These are phyloP conservation scores for Acanthosepion lycidas DNA, from an alignment of 2,888 invertebrate species.

Conservation along the genomic window DNA sequence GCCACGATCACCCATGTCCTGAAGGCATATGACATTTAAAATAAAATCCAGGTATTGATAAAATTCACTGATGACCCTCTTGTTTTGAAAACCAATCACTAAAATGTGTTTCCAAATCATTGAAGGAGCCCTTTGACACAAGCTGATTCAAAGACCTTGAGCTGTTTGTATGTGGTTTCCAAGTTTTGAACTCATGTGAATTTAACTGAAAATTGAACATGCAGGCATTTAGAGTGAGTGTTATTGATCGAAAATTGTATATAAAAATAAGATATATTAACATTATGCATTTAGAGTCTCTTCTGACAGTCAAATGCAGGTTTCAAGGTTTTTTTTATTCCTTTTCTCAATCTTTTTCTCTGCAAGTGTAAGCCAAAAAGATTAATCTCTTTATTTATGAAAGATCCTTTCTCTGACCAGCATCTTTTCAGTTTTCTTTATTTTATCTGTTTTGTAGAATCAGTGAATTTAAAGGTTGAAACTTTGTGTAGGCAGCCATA, in stretches of 20 bases:
- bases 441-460: background rate
- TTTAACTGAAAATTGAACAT: background rate
- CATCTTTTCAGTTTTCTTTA: background rate
- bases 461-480: background rate
- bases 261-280: slow-evolving; percentile 33
- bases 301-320: background rate
- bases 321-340: background rate
- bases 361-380: background rate
- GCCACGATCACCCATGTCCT: no score
- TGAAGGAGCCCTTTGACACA: background rate
- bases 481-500: background rate
- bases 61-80: no score
- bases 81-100: no score
- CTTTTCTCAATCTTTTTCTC: background rate
- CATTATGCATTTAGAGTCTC: background rate
- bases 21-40: no score
- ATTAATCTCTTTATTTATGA: background rate
- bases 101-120: background rate
- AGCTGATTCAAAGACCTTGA: background rate
- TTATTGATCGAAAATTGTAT: background rate
- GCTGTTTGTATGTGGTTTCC: background rate
- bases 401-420: background rate
- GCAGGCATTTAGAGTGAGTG: background rate
- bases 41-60: no score
- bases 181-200: no score